Evolutionary conservation across 2,888 invertebrate genomes (phyloP).

Genomic region (Drosophila cognata): DNA sequence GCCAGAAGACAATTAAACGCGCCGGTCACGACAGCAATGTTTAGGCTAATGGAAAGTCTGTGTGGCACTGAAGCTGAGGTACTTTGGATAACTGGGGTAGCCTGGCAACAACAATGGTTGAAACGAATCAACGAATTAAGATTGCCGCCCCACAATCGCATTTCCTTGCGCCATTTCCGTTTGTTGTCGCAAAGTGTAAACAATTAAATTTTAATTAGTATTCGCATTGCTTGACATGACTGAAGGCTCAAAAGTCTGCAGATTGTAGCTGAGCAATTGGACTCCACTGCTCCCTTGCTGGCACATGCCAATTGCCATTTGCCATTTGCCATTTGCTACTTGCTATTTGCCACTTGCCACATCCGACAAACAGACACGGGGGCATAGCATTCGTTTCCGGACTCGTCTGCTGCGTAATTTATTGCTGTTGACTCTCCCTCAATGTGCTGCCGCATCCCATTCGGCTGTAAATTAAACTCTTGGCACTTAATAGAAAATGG

Average conservation of each 20-base stretch:
- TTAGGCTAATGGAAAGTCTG: slow-evolving; percentile 64
- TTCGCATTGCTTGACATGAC: slow-evolving; percentile 67
- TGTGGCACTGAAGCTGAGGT: slow-evolving; percentile 11
- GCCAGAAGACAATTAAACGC: slow-evolving; percentile 66
- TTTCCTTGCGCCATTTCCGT: slow-evolving; percentile 59
- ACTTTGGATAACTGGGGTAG: slow-evolving; percentile 8
- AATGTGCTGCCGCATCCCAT: slow-evolving; percentile 9
- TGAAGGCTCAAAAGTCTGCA: slow-evolving; percentile 9
- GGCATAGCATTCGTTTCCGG: slow-evolving; percentile 49
- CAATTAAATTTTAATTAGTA: slow-evolving; percentile 80
- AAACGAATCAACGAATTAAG: neutral
- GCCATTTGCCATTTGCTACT: slow-evolving; percentile 4
- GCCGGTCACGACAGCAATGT: slow-evolving; percentile 70
- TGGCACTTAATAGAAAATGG: slow-evolving; percentile 75
- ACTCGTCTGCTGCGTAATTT: slow-evolving; percentile 62
- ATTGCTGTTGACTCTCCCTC: slow-evolving; percentile 35
- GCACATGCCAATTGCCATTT: neutral
- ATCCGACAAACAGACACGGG: slow-evolving; percentile 27
- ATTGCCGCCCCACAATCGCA: slow-evolving; percentile 12
- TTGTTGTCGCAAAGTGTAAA: slow-evolving; percentile 73
- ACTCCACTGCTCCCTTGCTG: slow-evolving; percentile 20
- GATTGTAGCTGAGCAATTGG: slow-evolving; percentile 25
- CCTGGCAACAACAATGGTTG: slow-evolving; percentile 1
- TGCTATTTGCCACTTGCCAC: slow-evolving; percentile 28
- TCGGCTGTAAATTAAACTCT: slow-evolving; percentile 68